These are phyloP conservation scores for Ernsta delagoae DNA, from an alignment of 2,888 invertebrate species.

Conservation along the genomic window DNA sequence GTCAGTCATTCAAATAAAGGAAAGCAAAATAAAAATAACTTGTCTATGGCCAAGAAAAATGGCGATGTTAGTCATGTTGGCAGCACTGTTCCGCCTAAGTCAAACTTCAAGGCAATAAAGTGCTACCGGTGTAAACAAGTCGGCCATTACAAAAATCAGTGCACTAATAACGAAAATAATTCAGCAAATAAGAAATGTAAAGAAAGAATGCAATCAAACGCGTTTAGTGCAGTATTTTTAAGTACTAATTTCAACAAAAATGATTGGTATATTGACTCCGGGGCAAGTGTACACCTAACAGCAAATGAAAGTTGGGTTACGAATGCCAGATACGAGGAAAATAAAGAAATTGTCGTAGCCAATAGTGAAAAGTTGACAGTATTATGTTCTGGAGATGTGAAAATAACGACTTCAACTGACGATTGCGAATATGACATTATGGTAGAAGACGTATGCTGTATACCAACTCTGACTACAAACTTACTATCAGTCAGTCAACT, in stretches of 20 bases:
- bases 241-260: background rate
- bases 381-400: slow-evolving; percentile 3
- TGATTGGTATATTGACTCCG: slow-evolving; percentile 1
- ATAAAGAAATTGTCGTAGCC: background rate
- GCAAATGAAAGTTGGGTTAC: slow-evolving; percentile 1
- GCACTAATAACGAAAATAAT: background rate
- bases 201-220: background rate
- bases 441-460: background rate
- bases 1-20: background rate
- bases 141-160: background rate
- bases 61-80: no score
- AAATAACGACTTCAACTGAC: slow-evolving; percentile 1
- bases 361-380: background rate
- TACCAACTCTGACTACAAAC: background rate
- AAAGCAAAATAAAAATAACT: background rate
- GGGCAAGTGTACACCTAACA: slow-evolving; percentile 4
- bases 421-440: background rate
- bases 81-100: no score
- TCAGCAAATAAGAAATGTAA: background rate
- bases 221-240: background rate
- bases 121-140: slow-evolving; percentile 2
- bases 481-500: background rate
- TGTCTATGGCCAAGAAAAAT: no score
- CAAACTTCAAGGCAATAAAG: background rate
- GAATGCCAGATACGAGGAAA: background rate